Conservation (phyloP, 2,797 vertebrate genomes). For the Microcaecilia unicolor region DNA sequence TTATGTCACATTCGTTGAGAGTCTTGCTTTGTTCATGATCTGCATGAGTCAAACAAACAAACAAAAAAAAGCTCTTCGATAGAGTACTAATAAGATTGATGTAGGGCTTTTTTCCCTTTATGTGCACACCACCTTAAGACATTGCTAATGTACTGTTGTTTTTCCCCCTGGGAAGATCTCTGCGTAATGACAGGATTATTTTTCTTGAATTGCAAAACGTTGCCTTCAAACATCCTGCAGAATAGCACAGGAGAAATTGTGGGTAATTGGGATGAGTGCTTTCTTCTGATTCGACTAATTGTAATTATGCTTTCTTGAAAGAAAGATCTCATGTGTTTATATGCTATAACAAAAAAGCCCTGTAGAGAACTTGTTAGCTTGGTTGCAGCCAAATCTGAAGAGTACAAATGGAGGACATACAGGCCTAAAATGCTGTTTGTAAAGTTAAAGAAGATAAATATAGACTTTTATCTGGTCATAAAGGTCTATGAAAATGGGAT, state of each 20-base stretch:
- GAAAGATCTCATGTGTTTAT: constrained; percentile 1
- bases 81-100: too few relatives aligned
- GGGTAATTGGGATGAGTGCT: constrained; percentile 5
- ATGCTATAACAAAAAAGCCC: constrained; percentile 4
- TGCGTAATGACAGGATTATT: not conserved
- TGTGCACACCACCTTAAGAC: too few relatives aligned
- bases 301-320: not conserved
- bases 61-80: too few relatives aligned
- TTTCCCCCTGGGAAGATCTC: constrained; percentile 2
- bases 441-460: too few relatives aligned
- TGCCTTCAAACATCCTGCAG: not conserved
- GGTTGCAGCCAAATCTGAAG: constrained; percentile 7
- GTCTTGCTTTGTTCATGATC: too few relatives aligned
- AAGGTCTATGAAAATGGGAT: too few relatives aligned
- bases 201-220: not conserved
- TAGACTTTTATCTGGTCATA: too few relatives aligned
- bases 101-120: too few relatives aligned
- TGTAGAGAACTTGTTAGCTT: constrained; percentile 1
- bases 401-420: constrained; percentile 12
- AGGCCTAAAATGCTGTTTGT: too few relatives aligned
- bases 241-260: constrained; percentile 3
- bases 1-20: too few relatives aligned
- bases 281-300: constrained; percentile 3
- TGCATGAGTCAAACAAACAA: too few relatives aligned
- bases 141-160: too few relatives aligned